Conservation (phyloP, 1,140 invertebrate species). For the Hylaeus anthracinus region DNA sequence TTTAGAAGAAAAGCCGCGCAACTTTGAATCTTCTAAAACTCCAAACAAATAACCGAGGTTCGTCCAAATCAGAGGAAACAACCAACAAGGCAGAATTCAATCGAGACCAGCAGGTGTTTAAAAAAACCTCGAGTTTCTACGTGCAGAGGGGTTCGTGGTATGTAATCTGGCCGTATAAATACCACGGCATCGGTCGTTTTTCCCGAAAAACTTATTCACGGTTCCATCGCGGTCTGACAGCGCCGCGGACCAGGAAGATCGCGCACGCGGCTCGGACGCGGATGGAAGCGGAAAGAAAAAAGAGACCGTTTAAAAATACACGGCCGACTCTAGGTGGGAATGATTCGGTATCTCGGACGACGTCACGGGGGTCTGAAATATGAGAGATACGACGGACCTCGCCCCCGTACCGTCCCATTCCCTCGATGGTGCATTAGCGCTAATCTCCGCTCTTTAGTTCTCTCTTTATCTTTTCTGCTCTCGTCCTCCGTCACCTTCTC, state of each 20-base stretch:
- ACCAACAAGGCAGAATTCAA: too few species aligned
- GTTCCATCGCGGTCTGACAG: background rate
- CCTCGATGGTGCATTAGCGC: constrained; percentile 80
- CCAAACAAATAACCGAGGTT: too few species aligned
- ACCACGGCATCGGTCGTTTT: too few species aligned
- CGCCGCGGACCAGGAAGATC: constrained; percentile 12
- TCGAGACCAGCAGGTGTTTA: too few species aligned
- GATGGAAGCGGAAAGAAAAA: constrained; percentile 37
- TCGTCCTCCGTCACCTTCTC: constrained; percentile 60
- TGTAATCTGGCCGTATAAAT: too few species aligned
- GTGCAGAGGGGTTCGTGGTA: too few species aligned
- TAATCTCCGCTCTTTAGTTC: constrained; percentile 82
- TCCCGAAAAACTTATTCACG: background rate
- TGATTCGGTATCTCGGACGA: constrained; percentile 79
- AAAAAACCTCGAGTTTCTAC: too few species aligned
- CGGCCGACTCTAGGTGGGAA: constrained; percentile 75
- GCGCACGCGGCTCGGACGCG: background rate
- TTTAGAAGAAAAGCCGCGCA: too few species aligned
- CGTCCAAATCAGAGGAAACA: too few species aligned
- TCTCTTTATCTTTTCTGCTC: constrained; percentile 78
- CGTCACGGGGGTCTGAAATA: constrained; percentile 81
- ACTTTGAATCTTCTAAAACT: too few species aligned
- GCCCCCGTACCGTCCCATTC: constrained; percentile 74
- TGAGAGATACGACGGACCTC: constrained; percentile 80
- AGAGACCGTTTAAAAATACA: constrained; percentile 74